phyloP scores from a whole-genome alignment of 2,888 invertebrate species.

The Rhamnusium bicolor region DNA sequence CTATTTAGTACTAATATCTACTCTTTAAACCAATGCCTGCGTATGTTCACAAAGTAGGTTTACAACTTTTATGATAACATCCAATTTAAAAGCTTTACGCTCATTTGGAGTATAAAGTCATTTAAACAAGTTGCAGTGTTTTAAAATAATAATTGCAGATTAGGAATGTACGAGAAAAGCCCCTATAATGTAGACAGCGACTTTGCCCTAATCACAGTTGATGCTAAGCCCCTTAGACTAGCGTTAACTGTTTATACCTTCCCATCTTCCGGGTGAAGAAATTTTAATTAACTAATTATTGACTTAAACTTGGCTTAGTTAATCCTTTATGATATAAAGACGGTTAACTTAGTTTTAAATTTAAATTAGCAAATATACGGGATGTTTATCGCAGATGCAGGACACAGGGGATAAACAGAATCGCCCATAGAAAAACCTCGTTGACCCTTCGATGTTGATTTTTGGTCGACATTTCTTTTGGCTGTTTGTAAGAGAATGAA shows the following conservation, averaged over 20 bases:
- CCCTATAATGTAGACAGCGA: neutral
- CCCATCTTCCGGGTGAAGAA: neutral
- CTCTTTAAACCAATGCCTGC: too few species aligned
- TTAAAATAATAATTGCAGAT: neutral
- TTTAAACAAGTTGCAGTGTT: neutral
- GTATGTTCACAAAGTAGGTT: too few species aligned
- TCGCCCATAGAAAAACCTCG: too few species aligned
- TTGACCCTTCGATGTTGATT: too few species aligned
- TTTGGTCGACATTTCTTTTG: too few species aligned
- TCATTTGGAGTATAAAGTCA: neutral
- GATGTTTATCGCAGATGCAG: too few species aligned
- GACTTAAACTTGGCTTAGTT: neutral
- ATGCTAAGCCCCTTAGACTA: neutral
- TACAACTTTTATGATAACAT: too few species aligned
- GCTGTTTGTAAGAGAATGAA: too few species aligned
- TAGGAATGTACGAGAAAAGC: neutral
- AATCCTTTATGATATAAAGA: neutral
- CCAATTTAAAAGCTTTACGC: neutral
- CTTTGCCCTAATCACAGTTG: neutral
- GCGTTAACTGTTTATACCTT: neutral
- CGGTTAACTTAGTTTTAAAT: neutral
- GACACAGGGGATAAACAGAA: too few species aligned
- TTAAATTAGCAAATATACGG: too few species aligned
- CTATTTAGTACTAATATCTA: too few species aligned
- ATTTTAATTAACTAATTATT: neutral